These are phyloP conservation scores for Bradypodion pumilum DNA, from an alignment of 2,797 vertebrate genomes.

Conservation along the genomic window DNA sequence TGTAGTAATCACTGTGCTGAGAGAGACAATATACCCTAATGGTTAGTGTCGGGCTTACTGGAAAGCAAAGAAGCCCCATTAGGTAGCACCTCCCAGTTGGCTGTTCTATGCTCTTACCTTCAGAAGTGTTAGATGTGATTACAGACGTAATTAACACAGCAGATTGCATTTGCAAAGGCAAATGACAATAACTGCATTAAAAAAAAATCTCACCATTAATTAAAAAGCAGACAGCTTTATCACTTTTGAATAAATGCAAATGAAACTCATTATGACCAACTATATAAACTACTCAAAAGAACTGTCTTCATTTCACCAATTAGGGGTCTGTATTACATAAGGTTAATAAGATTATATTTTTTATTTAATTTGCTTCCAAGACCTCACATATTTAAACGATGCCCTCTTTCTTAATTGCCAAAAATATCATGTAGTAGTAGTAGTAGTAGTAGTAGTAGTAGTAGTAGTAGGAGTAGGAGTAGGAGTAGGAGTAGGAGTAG, in stretches of 20 bases:
- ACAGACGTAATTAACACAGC: slow-evolving; percentile 74
- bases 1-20: no score
- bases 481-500: no score
- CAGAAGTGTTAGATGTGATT: slow-evolving; percentile 72
- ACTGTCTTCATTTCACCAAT: not conserved
- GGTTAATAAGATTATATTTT: not conserved
- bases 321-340: not conserved
- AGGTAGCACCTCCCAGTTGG: no score
- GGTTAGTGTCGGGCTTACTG: no score
- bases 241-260: slow-evolving; percentile 61
- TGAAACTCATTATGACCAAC: slow-evolving; percentile 48
- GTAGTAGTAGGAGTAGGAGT: no score
- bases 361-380: not conserved
- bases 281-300: slow-evolving; percentile 29
- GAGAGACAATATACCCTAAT: no score
- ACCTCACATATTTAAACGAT: not conserved
- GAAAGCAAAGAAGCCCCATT: no score
- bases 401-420: no score
- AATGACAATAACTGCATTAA: slow-evolving; percentile 63
- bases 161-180: slow-evolving; percentile 68
- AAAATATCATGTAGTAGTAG: no score
- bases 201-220: slow-evolving; percentile 71
- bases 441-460: no score
- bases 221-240: slow-evolving; percentile 65
- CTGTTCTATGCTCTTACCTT: no score